phyloP scores from a whole-genome alignment of 1,140 invertebrate genomes.

The Drosophila bifasciata region DNA sequence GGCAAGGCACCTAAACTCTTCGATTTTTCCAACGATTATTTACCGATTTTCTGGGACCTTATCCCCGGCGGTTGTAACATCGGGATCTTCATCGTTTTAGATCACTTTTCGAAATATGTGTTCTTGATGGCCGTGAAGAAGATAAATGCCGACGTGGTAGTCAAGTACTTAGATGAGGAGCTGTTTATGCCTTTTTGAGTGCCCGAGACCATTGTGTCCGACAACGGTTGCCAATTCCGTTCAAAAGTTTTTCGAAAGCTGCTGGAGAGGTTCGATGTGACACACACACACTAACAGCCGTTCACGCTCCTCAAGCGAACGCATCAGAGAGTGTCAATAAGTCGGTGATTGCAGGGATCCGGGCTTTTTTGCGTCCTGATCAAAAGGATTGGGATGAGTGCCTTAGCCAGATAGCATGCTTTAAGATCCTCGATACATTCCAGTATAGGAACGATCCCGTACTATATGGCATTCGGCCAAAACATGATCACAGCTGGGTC shows the following conservation, averaged over 20 bases:
- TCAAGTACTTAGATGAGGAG: background rate
- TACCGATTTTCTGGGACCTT: too few species aligned
- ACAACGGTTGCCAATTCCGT: background rate
- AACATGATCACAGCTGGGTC: too few species aligned
- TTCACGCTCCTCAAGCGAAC: conserved; percentile 1
- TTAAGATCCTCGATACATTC: too few species aligned
- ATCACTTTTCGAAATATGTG: too few species aligned
- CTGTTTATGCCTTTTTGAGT: background rate
- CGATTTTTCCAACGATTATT: too few species aligned
- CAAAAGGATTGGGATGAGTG: background rate
- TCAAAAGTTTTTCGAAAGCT: background rate
- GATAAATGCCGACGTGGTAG: background rate
- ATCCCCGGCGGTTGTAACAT: too few species aligned
- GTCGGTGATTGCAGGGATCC: background rate
- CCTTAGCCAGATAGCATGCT: too few species aligned
- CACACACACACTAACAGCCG: background rate
- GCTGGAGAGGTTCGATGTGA: background rate
- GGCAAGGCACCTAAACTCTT: too few species aligned
- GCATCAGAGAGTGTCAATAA: conserved; percentile 2
- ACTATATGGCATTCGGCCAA: too few species aligned
- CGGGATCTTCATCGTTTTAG: too few species aligned
- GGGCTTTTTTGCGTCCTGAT: background rate
- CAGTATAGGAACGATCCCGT: too few species aligned
- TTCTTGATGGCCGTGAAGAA: background rate
- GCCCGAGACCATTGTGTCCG: background rate